Evolutionary conservation across 2,888 invertebrate genomes (phyloP).

Genomic region (Epiblema foenella): DNA sequence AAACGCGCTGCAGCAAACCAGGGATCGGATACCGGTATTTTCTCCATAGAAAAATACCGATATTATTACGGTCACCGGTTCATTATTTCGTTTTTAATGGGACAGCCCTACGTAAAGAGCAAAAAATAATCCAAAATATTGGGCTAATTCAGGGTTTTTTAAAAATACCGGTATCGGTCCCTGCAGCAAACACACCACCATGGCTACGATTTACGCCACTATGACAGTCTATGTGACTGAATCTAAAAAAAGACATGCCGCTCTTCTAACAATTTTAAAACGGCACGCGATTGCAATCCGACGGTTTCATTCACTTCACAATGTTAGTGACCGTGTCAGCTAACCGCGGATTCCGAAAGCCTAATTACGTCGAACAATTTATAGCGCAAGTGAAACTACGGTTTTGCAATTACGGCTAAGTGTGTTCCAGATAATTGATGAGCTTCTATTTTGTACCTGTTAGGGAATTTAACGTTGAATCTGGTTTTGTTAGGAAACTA

Average conservation of each 20-base stretch:
- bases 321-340: conserved; percentile 44
- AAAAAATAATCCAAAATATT: no score
- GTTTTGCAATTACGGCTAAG: conserved; percentile 62
- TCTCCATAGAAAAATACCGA: no score
- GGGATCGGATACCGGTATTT: no score
- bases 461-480: neutral
- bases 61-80: no score
- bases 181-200: no score
- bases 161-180: no score
- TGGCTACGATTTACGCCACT: no score
- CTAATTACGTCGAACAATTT: conserved; percentile 70
- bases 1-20: no score
- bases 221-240: neutral
- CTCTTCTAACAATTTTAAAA: neutral
- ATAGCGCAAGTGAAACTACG: conserved; percentile 62
- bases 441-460: neutral
- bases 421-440: conserved; percentile 29
- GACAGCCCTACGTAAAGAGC: no score
- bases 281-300: neutral
- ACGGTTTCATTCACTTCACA: conserved; percentile 57
- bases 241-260: neutral
- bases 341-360: conserved; percentile 48
- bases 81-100: no score
- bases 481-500: neutral
- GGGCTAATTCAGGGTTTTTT: no score